Base-by-base conservation (phyloP, 2,888 invertebrate species). In the Apamea anceps region DNA sequence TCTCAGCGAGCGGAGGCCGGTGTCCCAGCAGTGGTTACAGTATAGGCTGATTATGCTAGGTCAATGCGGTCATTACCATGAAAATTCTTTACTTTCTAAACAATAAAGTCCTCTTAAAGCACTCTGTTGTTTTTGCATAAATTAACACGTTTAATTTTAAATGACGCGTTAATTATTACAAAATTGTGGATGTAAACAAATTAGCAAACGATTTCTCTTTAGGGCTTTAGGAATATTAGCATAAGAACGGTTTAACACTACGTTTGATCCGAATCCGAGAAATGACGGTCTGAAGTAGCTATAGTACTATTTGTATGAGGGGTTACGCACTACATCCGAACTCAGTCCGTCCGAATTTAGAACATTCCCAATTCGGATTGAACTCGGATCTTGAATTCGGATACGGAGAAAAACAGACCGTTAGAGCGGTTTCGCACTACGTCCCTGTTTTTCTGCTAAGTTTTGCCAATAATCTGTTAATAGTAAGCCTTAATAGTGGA, bases 191-290 rank as follows among this genome's bases (percentile, higher is more conserved):
- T 74, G 42, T 81, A 66, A 85, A 71, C 62, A 85, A 80, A 57
- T 84, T 71, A 60, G 71, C 18, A 71, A 71, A 78, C 65, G 45
- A 75, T 85, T 72, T 73, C 84, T 66, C 13, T 72, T 75, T 66
- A 57, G 12, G n/a, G 21, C 51, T 72, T n/a, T 48, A 48, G 13
- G 15, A 28, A 37, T 15, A 72, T 78, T 81, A 63, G 28, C 67
- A 63, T 75, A 72, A 48, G 48, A 48, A 15, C 48, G 48, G 12
- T 48, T 48, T 48, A 2, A 3, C 13, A 48, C 45, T 48, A 3
- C 48, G 48, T 48, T 4, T 15, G 48, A 48, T 48, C 4, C 48
- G 48, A 48, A 48, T 48, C 15, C 48, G 15, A 48, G 48, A 48
- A 48, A 48, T 48, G 13, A 54, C n/a, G 0, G 6, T 28, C 13